Evolutionary conservation across 2,888 invertebrate species (phyloP), one percentile per base, ranked within the genome.

Genomic region (Drosophila meridiana): DNA sequence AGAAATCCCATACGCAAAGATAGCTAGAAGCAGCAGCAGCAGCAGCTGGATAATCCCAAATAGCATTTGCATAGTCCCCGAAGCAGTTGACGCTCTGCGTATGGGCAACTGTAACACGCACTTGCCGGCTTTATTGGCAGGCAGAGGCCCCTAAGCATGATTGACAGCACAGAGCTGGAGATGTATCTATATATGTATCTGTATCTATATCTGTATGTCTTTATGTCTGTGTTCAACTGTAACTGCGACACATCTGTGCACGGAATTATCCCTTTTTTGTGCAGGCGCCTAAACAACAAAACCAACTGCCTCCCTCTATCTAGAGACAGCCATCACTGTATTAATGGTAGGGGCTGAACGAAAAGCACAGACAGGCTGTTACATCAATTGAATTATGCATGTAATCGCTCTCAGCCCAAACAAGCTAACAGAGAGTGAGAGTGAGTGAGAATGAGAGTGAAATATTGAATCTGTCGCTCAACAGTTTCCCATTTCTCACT

Each of bases 301-400:
- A 11, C 50, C 50, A 32, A 34, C 20, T 11, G 48, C 43, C 47
- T 26, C 34, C n/a, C 34, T 34, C 20, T 8, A 20, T 34, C 5
- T 36, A 32, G 20, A 38, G 65, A 32, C 52, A 63, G 52, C 32
- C 43, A 63, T 32, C 52, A 28, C 32, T 20, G 20, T 20, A 28
- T 65, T 38, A 11, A 4, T n/a, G 48, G 69, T 13, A 7, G 32
- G 26, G 20, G 32, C 1, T 4, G 32, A 42, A 5, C 11, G 56
- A 32, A n/a, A 32, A 26, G 30, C n/a, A 43, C 20, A 57, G 32
- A 11, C 78, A 63, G 71, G 62, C 82, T 83, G 83, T 77, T 78
- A 81, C 81, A 81, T 75, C 85, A 83, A 87, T 83, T 87, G 82
- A 87, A 87, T 87, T 87, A 83, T 83, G 87, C 77, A 83, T 83